Conservation (phyloP, 1,140 invertebrate genomes). For the Dreissena polymorpha region DNA sequence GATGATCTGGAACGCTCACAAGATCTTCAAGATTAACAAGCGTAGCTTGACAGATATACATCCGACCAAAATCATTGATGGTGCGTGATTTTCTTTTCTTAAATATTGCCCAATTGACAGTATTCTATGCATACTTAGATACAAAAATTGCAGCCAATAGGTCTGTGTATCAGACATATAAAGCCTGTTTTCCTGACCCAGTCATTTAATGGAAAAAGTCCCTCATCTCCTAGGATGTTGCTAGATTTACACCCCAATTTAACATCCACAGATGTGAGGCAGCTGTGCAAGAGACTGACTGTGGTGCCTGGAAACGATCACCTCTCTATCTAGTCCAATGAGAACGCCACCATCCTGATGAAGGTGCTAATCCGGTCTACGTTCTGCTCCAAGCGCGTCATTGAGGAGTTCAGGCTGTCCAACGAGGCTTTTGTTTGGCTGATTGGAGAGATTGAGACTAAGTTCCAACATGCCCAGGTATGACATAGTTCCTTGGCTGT, state of each 20-base stretch:
- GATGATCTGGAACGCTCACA: conserved; percentile 99
- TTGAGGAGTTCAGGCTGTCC: conserved; percentile 96
- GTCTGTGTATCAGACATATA: too few relatives aligned
- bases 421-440: conserved; percentile 99
- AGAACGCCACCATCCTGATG: conserved; percentile 98
- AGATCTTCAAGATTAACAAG: conserved; percentile 98
- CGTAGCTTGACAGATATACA: conserved; percentile 95
- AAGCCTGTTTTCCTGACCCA: too few relatives aligned
- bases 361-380: conserved; percentile 97
- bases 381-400: conserved; percentile 91
- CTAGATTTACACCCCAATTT: too few relatives aligned
- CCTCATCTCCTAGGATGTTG: too few relatives aligned
- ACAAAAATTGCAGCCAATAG: too few relatives aligned
- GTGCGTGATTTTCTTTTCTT: conserved; percentile 66
- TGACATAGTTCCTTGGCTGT: not conserved
- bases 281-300: conserved; percentile 75
- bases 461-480: conserved; percentile 98
- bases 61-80: conserved; percentile 94
- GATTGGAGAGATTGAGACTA: conserved; percentile 98
- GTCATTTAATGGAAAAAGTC: too few relatives aligned
- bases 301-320: conserved; percentile 95
- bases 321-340: conserved; percentile 97
- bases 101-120: not conserved
- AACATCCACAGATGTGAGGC: conserved; percentile 74
- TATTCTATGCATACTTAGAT: too few relatives aligned